A percentile compares a stretch with the other conserved stretches of the same genome.
These are phyloP conservation scores for Neopelma chrysocephalum DNA, from an alignment of 2,797 vertebrate genomes.

Conservation along the genomic window DNA sequence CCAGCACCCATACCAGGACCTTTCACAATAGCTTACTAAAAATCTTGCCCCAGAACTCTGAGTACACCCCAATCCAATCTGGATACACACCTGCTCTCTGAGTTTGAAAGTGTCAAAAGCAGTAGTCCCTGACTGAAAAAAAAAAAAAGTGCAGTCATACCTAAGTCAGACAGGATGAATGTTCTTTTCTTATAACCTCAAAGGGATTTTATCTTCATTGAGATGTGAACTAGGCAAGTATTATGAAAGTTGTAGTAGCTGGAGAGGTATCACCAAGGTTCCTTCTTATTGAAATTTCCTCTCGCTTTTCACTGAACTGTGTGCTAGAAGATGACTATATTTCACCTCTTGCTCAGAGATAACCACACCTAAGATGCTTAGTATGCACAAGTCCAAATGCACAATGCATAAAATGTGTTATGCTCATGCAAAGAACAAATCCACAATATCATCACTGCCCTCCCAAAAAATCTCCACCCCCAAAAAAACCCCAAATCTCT, in stretches of 20 bases:
- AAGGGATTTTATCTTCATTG: background rate
- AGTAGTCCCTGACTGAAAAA: background rate
- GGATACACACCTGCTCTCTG: background rate
- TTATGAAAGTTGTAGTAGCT: background rate
- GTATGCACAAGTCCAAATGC: background rate
- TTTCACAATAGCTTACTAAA: background rate
- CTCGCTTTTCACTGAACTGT: background rate
- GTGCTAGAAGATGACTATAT: background rate
- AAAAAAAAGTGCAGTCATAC: background rate
- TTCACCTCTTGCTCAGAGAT: background rate
- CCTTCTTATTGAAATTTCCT: background rate
- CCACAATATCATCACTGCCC: background rate
- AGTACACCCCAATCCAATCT: background rate
- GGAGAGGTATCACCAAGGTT: background rate
- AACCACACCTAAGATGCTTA: background rate
- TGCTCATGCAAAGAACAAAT: background rate
- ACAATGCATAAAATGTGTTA: background rate
- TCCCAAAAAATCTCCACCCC: fast-evolving
- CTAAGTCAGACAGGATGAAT: background rate
- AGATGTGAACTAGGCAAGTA: background rate
- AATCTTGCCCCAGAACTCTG: background rate
- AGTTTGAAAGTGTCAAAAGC: background rate
- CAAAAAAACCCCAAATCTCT: background rate
- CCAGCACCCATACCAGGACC: background rate
- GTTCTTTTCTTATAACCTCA: background rate